Conservation (phyloP, 2,888 invertebrate species). For the Drosophila phalerata region DNA sequence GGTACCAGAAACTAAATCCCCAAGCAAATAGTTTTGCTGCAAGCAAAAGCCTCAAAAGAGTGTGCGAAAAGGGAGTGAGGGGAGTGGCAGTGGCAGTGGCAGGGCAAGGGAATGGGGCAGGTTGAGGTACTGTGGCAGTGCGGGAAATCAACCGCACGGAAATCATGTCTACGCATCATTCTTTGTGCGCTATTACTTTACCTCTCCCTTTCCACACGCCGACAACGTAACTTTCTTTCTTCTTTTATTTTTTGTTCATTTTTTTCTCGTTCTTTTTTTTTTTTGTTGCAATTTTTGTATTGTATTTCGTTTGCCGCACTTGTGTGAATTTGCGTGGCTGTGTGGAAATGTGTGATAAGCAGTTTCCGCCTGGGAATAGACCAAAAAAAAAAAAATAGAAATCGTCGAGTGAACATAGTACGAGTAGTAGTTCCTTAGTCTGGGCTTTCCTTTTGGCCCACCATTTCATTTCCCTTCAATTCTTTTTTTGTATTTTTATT, state of each 20-base stretch:
- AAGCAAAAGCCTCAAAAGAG: conserved; percentile 31
- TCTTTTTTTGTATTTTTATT: conserved; percentile 8
- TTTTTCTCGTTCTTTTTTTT: background rate
- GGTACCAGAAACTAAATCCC: conserved; percentile 80
- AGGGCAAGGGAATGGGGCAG: too few species aligned
- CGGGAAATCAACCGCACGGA: conserved; percentile 81
- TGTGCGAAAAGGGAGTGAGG: background rate
- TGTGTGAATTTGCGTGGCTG: conserved; percentile 73
- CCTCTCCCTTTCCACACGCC: conserved; percentile 13
- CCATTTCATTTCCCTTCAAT: conserved; percentile 3
- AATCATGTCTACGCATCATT: conserved; percentile 83
- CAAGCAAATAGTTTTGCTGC: conserved; percentile 76
- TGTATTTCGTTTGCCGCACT: conserved; percentile 61
- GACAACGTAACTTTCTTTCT: conserved; percentile 12
- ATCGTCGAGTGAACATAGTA: conserved; percentile 21
- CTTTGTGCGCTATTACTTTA: conserved; percentile 78
- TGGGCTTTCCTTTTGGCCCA: conserved; percentile 22
- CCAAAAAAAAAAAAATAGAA: conserved; percentile 26
- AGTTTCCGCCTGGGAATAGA: conserved; percentile 81
- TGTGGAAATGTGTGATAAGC: conserved; percentile 83
- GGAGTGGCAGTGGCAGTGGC: background rate
- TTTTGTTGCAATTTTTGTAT: conserved; percentile 53
- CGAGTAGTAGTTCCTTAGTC: conserved; percentile 34
- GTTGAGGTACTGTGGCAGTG: background rate
- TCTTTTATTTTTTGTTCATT: conserved; percentile 14